Evolutionary conservation across 2,888 invertebrate species (phyloP).

Genomic region (Folsomia manolachei): DNA sequence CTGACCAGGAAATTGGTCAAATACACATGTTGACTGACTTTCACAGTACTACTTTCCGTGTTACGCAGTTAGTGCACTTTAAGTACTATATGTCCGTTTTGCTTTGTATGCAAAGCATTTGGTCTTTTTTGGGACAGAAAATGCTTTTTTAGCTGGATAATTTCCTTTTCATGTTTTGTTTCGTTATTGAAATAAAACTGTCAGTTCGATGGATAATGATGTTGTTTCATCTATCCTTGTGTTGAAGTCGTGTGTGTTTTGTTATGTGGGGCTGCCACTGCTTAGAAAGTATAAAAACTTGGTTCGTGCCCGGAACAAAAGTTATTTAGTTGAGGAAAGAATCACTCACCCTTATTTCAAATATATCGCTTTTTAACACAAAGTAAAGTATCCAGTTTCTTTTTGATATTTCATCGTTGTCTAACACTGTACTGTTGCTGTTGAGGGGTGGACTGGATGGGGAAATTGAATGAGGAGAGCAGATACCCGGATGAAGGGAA

Average conservation of each 20-base stretch:
- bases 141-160: neutral
- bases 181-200: neutral
- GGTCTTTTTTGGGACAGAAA: too few species aligned
- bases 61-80: neutral
- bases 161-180: neutral
- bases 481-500: neutral
- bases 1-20: neutral
- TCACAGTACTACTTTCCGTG: neutral
- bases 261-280: neutral
- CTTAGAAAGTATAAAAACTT: too few species aligned
- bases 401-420: neutral
- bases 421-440: too few species aligned
- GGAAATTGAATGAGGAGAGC: neutral
- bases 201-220: neutral
- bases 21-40: neutral
- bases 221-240: neutral
- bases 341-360: neutral
- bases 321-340: neutral
- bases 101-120: neutral
- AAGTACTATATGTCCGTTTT: neutral
- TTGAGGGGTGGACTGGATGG: neutral
- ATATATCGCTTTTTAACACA: neutral
- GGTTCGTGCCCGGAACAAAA: neutral
- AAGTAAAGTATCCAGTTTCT: slow-evolving; percentile 2
- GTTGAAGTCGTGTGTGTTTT: too few species aligned